Percentiles rank a stretch among this genome's conserved stretches.
Conservation (phyloP, 2,113 vertebrate species). For the Mormyrus lacerda region DNA sequence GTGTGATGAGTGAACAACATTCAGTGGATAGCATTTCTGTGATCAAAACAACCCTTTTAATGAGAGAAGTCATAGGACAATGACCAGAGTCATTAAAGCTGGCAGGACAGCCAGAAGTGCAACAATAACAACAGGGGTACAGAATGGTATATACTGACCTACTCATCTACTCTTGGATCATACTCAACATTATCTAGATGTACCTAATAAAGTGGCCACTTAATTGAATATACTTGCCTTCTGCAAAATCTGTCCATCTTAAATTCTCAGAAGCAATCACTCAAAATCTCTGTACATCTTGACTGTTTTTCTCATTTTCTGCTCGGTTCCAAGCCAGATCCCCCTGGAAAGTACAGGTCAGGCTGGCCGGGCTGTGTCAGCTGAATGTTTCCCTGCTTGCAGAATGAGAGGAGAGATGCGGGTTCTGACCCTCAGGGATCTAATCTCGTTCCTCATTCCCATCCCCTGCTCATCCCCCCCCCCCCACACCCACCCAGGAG, state of each 20-base stretch:
- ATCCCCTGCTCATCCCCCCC: not conserved
- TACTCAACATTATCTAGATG: not conserved
- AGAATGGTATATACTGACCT: not conserved
- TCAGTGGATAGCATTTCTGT: not conserved
- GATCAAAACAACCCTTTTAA: not conserved
- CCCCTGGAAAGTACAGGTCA: conserved; percentile 47
- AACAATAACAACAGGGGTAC: not conserved
- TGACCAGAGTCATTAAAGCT: not conserved
- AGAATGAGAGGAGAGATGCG: conserved; percentile 16
- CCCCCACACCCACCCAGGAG: not conserved
- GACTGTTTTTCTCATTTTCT: conserved; percentile 36
- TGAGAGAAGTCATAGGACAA: not conserved
- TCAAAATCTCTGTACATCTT: conserved; percentile 14
- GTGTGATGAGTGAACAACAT: not conserved
- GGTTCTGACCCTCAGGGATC: conserved; percentile 40
- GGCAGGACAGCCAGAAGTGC: not conserved
- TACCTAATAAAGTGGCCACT: not conserved
- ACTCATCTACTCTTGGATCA: not conserved
- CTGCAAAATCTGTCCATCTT: conserved; percentile 2
- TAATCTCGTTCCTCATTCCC: conserved; percentile 34
- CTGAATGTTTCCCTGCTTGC: conserved; percentile 24
- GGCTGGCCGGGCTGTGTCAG: conserved; percentile 30
- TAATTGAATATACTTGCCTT: not conserved
- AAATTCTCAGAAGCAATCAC: not conserved
- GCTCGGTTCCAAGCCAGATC: conserved; percentile 32